Evolutionary conservation across 1,140 invertebrate genomes (phyloP).

Genomic region (Caenorhabditis latens): DNA sequence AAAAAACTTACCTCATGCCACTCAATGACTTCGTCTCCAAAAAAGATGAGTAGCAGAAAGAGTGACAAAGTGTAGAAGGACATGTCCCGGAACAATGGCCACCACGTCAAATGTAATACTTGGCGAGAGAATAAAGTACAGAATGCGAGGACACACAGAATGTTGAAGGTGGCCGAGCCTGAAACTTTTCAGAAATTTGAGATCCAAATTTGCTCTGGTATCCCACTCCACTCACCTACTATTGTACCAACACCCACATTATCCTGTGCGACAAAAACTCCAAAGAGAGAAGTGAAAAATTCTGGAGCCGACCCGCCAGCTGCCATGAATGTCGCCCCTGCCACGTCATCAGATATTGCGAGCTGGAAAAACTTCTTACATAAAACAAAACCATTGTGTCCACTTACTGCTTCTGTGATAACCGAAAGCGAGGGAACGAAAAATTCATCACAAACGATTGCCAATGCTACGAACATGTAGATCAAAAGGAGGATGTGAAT

Average conservation of each 20-base stretch:
- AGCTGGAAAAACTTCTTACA: constrained; percentile 79
- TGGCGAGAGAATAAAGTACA: constrained; percentile 87
- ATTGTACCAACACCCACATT: constrained; percentile 81
- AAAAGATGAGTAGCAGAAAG: constrained; percentile 78
- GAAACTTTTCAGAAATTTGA: constrained; percentile 78
- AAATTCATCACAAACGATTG: constrained; percentile 80
- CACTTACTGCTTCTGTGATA: constrained; percentile 85
- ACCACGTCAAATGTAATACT: constrained; percentile 86
- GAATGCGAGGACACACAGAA: constrained; percentile 75
- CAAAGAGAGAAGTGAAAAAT: constrained; percentile 89
- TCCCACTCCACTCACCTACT: constrained; percentile 66
- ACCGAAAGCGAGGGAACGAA: constrained; percentile 89
- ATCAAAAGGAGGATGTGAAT: constrained; percentile 79
- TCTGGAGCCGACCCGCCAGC: constrained; percentile 89
- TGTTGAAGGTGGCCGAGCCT: constrained; percentile 76
- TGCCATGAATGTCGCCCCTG: constrained; percentile 91
- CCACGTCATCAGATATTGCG: constrained; percentile 88
- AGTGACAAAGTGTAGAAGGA: constrained; percentile 79
- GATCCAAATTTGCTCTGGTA: neutral
- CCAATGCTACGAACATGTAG: constrained; percentile 80
- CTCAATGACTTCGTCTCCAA: constrained; percentile 74
- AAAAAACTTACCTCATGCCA: neutral
- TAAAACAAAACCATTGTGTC: neutral
- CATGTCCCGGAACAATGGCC: constrained; percentile 80
- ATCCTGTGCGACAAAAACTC: constrained; percentile 93